phyloP scores from a whole-genome alignment of 2,113 vertebrate species.

The Gobius niger region DNA sequence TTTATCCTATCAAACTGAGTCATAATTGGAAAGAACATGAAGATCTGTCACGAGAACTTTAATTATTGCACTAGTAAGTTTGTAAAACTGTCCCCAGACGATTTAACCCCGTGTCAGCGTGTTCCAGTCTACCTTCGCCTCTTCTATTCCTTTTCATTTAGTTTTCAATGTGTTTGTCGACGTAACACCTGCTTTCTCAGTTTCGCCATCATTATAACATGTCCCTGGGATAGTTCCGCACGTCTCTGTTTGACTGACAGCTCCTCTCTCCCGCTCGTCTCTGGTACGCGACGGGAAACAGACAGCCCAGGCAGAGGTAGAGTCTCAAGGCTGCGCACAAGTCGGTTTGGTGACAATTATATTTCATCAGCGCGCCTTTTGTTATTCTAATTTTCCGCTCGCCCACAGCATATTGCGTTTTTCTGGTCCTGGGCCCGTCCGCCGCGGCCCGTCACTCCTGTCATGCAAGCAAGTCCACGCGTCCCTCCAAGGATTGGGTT shows the following conservation, averaged over 20 bases:
- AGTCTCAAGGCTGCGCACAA: not conserved
- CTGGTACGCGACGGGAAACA: too few relatives aligned
- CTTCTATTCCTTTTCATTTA: too few relatives aligned
- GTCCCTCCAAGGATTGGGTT: not conserved
- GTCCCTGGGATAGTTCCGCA: not conserved
- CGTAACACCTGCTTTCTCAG: not conserved
- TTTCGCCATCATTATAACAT: not conserved
- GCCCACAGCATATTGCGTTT: not conserved
- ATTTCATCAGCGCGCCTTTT: not conserved
- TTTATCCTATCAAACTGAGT: too few relatives aligned
- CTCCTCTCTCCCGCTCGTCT: not conserved
- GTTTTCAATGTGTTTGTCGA: not conserved
- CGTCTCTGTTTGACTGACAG: not conserved
- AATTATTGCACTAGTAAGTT: too few relatives aligned
- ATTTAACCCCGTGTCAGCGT: too few relatives aligned
- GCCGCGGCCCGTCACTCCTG: not conserved
- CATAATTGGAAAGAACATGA: too few relatives aligned
- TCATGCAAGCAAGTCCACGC: not conserved
- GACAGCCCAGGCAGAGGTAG: not conserved
- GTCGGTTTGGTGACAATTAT: not conserved
- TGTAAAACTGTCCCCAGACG: too few relatives aligned
- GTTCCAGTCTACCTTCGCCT: too few relatives aligned
- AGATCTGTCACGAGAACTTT: too few relatives aligned
- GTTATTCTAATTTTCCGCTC: not conserved
- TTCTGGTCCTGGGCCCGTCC: not conserved